These are phyloP conservation scores for Hiodon alosoides DNA, from an alignment of 2,113 vertebrate species.

Conservation along the genomic window DNA sequence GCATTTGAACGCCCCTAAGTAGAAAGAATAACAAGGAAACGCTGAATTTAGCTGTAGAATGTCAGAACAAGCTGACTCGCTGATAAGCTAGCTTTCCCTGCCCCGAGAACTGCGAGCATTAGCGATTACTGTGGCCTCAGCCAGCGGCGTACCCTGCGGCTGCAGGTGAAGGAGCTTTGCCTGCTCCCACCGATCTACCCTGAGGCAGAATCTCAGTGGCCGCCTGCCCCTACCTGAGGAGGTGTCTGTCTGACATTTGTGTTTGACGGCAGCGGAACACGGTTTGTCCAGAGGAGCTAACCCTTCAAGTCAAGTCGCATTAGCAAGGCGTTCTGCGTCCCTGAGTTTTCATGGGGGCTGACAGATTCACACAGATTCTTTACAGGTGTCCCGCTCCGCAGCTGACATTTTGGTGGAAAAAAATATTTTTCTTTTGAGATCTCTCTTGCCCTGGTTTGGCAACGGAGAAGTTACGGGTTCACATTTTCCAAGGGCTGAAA, in stretches of 20 bases:
- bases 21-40: slow-evolving; percentile 62
- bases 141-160: no score
- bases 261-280: slow-evolving; percentile 71
- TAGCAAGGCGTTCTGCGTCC: slow-evolving; percentile 66
- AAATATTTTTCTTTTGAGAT: slow-evolving; percentile 25
- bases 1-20: slow-evolving; percentile 51
- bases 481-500: slow-evolving; percentile 57
- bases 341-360: slow-evolving; percentile 48
- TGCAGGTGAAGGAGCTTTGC: not conserved
- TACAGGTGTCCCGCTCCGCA: slow-evolving; percentile 52
- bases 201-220: not conserved
- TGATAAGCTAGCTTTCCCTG: slow-evolving; percentile 54
- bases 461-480: slow-evolving; percentile 41
- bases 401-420: slow-evolving; percentile 48
- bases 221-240: slow-evolving; percentile 65
- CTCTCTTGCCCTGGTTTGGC: slow-evolving; percentile 28
- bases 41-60: slow-evolving; percentile 63
- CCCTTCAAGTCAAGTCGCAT: slow-evolving; percentile 67
- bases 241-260: slow-evolving; percentile 78
- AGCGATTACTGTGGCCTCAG: slow-evolving; percentile 25
- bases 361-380: slow-evolving; percentile 39
- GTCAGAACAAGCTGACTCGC: slow-evolving; percentile 49
- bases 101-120: slow-evolving; percentile 25
- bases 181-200: no score
- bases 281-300: slow-evolving; percentile 57